These are phyloP conservation scores for Apis florea DNA, from an alignment of 1,140 invertebrate genomes.

Conservation along the genomic window DNA sequence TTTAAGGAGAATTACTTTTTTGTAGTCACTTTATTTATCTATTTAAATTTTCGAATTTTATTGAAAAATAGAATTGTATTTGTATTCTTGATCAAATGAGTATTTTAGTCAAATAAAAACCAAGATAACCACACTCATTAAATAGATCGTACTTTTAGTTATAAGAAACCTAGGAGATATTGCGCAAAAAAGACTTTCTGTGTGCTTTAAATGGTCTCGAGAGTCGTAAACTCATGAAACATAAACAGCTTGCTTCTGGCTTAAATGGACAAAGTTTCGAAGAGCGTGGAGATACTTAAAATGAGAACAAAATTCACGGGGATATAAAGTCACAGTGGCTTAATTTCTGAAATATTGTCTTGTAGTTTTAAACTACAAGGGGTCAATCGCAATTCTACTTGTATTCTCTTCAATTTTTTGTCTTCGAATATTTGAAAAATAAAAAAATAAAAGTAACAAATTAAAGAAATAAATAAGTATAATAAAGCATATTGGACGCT, in stretches of 20 bases:
- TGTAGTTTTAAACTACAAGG: neutral
- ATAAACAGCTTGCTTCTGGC: slow-evolving; percentile 16
- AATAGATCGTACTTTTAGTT: neutral
- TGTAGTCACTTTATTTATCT: too few relatives aligned
- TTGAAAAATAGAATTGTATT: neutral
- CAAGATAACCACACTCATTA: slow-evolving; percentile 6
- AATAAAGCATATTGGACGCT: too few relatives aligned
- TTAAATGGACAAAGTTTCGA: slow-evolving; percentile 22
- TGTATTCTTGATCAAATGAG: too few relatives aligned
- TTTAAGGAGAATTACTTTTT: too few relatives aligned
- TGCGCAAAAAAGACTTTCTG: neutral
- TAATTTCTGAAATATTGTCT: neutral
- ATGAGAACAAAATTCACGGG: neutral
- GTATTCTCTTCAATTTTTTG: neutral
- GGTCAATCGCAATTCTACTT: neutral
- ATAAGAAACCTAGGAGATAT: neutral
- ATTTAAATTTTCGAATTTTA: neutral
- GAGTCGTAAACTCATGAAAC: slow-evolving; percentile 22
- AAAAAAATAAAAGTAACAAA: too few relatives aligned
- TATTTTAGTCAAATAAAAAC: neutral
- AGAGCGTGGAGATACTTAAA: neutral
- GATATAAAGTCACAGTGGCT: neutral
- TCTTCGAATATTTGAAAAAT: too few relatives aligned
- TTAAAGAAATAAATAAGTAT: too few relatives aligned
- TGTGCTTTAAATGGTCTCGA: neutral